phyloP scores from a whole-genome alignment of 2,888 invertebrate species.

The Pecten maximus region DNA sequence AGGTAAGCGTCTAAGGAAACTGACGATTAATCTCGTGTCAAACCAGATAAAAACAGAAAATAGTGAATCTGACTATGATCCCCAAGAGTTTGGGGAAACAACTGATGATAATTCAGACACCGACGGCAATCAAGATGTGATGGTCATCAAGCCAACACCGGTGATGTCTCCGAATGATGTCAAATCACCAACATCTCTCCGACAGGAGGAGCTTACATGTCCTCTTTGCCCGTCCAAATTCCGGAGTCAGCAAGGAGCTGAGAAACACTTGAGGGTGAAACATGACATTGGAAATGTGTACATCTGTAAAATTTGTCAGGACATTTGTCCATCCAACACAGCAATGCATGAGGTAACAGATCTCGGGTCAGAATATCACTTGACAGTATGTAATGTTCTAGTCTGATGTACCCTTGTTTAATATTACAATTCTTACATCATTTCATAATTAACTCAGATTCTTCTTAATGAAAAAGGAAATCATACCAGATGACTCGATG shows the following conservation, averaged over 20 bases:
- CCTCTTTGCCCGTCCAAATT: conserved; percentile 57
- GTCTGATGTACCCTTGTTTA: no score
- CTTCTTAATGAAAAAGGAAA: no score
- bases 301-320: conserved; percentile 58
- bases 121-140: not conserved
- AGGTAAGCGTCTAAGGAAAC: not conserved
- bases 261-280: conserved; percentile 53
- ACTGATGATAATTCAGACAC: not conserved
- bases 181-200: not conserved
- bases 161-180: not conserved
- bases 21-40: not conserved
- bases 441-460: no score
- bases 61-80: not conserved
- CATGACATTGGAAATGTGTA: conserved; percentile 66
- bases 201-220: conserved; percentile 50
- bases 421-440: no score
- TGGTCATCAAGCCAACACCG: not conserved
- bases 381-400: no score
- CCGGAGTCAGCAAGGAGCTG: conserved; percentile 46
- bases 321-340: conserved; percentile 61
- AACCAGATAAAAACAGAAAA: not conserved
- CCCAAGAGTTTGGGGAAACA: not conserved
- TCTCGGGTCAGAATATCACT: no score
- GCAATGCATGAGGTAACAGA: conserved; percentile 51
- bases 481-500: no score